Evolutionary conservation across 2,113 vertebrate genomes (phyloP), one percentile per base, ranked within the genome.

Genomic region (Dissostichus mawsoni): DNA sequence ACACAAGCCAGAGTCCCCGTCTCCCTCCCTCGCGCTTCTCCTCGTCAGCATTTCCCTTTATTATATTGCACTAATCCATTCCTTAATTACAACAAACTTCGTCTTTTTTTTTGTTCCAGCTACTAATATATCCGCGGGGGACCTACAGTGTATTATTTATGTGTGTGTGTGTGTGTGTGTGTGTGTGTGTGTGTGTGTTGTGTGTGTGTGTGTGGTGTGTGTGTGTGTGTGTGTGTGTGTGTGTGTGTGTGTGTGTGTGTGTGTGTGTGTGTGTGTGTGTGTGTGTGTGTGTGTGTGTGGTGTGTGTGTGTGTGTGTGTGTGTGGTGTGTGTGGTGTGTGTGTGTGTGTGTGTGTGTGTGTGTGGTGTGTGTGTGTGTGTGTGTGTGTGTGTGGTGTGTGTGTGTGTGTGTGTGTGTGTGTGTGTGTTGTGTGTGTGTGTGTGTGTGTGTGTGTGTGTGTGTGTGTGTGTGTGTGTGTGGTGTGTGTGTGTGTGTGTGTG

Each of bases 31-130:
- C 66, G 0, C 51, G 14, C 64, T 56, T 25, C 55, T 55, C 56
- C 72, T 81, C 10, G 29, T 78, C 82, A 79, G 76, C 78, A 70
- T 72, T 85, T 85, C 79, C 83, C 67, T 91, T 91, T 82, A 87
- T 91, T 88, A 87, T 93, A 94, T 97, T 98, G 97, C 97, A 98
- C 98, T 97, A 96, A 95, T 81, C 86, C 78, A 90, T 89, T 91
- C 84, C 84, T 87, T 81, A 61, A 76, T 90, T 87, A 85, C 74
- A 72, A 88, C 57, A 70, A 82, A 78, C 80, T 12, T 12, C 17
- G 50, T 16, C 50, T 56, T 45, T 52, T 50, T 50, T 58, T 76
- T 17, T 51, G 41, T 70, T 74, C 64, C 74, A 68, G 76, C 85
- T 83, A 85, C 87, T 88, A 90, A 87, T 89, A 70, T 85, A 29